Conservation (phyloP, 2,113 vertebrate genomes). For the Equus przewalskii region DNA sequence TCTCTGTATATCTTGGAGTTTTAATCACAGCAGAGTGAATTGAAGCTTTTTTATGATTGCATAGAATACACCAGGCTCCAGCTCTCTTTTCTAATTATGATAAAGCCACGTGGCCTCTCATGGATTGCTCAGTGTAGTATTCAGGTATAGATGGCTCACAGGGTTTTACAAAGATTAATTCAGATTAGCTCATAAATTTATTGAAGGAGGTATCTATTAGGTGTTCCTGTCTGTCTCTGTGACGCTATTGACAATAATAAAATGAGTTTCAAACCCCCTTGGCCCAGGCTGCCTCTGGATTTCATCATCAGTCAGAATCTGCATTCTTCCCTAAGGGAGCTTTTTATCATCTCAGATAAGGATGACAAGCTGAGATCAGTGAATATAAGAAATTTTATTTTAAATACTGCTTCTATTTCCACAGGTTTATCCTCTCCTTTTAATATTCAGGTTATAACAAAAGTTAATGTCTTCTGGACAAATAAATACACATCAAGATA, state of each 20-base stretch:
- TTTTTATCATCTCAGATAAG: slow-evolving; percentile 64
- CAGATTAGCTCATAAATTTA: slow-evolving; percentile 66
- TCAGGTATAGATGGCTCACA: slow-evolving; percentile 46
- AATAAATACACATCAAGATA: slow-evolving; percentile 37
- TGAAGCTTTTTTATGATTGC: slow-evolving; percentile 45
- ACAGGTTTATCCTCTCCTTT: slow-evolving; percentile 13
- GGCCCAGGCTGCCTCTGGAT: slow-evolving; percentile 32
- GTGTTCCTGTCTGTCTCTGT: slow-evolving; percentile 45
- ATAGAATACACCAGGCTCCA: slow-evolving; percentile 32
- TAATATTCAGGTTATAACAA: slow-evolving; percentile 13
- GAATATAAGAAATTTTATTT: slow-evolving; percentile 63
- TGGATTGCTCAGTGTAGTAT: slow-evolving; percentile 11
- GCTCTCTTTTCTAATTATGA: slow-evolving; percentile 71
- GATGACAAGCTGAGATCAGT: slow-evolving; percentile 64
- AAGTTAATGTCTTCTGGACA: slow-evolving; percentile 54
- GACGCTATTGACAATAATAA: slow-evolving; percentile 66
- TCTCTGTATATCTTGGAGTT: slow-evolving; percentile 36
- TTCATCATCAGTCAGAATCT: slow-evolving; percentile 68
- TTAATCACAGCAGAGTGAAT: slow-evolving; percentile 57
- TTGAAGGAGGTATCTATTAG: slow-evolving; percentile 51
- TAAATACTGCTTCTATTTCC: slow-evolving; percentile 30
- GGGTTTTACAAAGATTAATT: slow-evolving; percentile 71
- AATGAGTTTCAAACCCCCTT: slow-evolving; percentile 59
- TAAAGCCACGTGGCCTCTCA: slow-evolving; percentile 48
- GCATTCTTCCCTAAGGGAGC: slow-evolving; percentile 47